Evolutionary conservation across 2,113 vertebrate genomes (phyloP), one percentile per base, ranked within the genome.

Genomic region (Engraulis encrasicolus): DNA sequence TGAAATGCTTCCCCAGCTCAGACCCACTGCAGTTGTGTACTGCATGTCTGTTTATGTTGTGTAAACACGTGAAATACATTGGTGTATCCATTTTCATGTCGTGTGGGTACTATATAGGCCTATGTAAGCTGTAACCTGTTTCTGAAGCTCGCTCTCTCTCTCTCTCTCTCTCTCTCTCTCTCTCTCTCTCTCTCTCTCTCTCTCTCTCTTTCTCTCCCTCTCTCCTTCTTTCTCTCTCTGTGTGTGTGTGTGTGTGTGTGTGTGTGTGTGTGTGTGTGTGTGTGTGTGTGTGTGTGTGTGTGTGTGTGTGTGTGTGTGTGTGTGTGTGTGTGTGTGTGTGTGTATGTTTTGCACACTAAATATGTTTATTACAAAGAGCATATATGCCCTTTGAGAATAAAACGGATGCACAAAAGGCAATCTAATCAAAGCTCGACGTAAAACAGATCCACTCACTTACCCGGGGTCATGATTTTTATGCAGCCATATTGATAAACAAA

Each of bases 1-100:
- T 84, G 83, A 78, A 81, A 81, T 74, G 38, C 45, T 81, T 34
- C 34, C 54, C 77, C 58, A 83, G 80, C 77, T 40, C 84, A 78
- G 82, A 81, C 38, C 85, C 82, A 66, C 36, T 61, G 74, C 27
- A 34, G 12, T 14, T 15, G 14, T 74, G 15, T 2, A 74, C n/a
- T n/a, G n/a, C 31, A 15, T 15, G 23, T 74, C 27, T 74, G 0
- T 74, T 2, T 74, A 27, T 27, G n/a, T 71, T 54, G 17, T 45
- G 3, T 9, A 9, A 3, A 45, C 40, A 45, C 19, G 17, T 54
- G 17, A 20, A 20, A 54, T 18, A 20, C n/a, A 66, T 66, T 9
- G 6, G n/a, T 66, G 9, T 66, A 23, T 23, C 9, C 23, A 7
- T 7, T 58, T 11, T 31, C n/a, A 23, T 23, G 23, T 66, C 6